Evolutionary conservation across 2,797 vertebrate genomes (phyloP), one percentile per base, ranked within the genome.

Genomic region (Melanotaenia pygmaea): DNA sequence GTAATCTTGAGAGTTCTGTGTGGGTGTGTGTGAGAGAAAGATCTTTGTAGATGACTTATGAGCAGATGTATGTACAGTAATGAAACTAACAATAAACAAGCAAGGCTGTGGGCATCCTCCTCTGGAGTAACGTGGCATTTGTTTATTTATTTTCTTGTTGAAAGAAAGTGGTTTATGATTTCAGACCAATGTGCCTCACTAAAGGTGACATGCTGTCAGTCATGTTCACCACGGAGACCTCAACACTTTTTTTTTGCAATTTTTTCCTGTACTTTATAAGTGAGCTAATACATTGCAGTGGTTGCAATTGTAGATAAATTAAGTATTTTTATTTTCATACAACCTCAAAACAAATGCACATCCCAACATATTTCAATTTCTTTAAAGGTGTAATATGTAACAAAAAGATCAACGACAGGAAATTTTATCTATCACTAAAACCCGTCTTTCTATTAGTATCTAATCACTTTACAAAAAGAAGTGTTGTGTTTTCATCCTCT

Each of bases 31-130:
- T 57, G 20, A 16, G 64, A 11, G 82, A 72, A 61, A 79, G 66
- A 84, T 79, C 74, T 72, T 76, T 89, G 78, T 88, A 87, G 70
- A 87, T 89, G 83, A 89, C 80, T 85, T 76, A 74, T 85, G 80
- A 81, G 80, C 86, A 92, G 76, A 83, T 88, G 83, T 88, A 86
- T 92, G 91, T 93, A 92, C 86, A 91, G 88, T 88, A 88, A 91
- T 88, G 89, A 43, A 92, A 92, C 82, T 86, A 92, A 74, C 78
- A 90, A 88, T 92, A 91, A 90, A 92, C 58, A 87, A 82, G 92
- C 62, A 87, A 82, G 67, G 62, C 69, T 79, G 63, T 86, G 80
- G 68, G 67, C 75, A 79, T 84, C 69, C 26, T 86, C 43, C 59
- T 79, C 11, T 64, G 34, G 61, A n/a, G 37, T 1, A 22, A 6